Base-by-base conservation (phyloP, 2,797 vertebrate genomes). In the Sparus aurata region DNA sequence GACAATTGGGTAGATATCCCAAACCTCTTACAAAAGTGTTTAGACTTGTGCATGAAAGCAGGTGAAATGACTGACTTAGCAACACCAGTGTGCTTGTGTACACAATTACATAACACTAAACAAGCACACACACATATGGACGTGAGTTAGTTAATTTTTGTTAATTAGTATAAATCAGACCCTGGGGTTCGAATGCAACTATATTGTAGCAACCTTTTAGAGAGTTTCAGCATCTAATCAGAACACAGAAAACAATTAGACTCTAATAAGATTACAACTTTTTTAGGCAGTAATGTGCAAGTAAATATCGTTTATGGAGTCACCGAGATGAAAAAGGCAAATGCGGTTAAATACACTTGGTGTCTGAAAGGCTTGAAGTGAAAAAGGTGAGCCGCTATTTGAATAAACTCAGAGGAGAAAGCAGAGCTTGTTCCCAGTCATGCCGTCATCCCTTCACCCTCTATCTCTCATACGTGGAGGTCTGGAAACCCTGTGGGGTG, bases 401-500 rank as follows among this genome's bases (percentile, higher is more conserved):
- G 57, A 74, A 77, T 77, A 45, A 79, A 69, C 16, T 62, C 43
- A 30, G 5, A 23, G 59, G 47, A 63, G 66, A 61, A 73, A 84
- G 79, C 0, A 17, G 47, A 57, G 49, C 45, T 67, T 38, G 53
- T 68, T 87, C 34, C 4, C 54, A 59, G 73, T 64, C 57, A 55
- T 68, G 66, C 50, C 45, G 65, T 83, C 79, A 77, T 80, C 77
- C 72, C 73, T 69, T 74, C 22, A 54, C 69, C 74, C 63, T 65
- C 78, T 70, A 50, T 82, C 86, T 81, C 73, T 69, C 74, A 25
- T 70, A 80, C 67, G 73, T 86, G 77, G 66, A 83, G 86, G 82
- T 85, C 85, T 63, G 49, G 77, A 87, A 83, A 85, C 86, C 91
- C 91, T 88, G 80, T 79, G 87, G 87, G 88, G 74, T 85, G 83